Evolutionary conservation across 2,888 invertebrate genomes (phyloP).

Genomic region (Coenonympha arcania): DNA sequence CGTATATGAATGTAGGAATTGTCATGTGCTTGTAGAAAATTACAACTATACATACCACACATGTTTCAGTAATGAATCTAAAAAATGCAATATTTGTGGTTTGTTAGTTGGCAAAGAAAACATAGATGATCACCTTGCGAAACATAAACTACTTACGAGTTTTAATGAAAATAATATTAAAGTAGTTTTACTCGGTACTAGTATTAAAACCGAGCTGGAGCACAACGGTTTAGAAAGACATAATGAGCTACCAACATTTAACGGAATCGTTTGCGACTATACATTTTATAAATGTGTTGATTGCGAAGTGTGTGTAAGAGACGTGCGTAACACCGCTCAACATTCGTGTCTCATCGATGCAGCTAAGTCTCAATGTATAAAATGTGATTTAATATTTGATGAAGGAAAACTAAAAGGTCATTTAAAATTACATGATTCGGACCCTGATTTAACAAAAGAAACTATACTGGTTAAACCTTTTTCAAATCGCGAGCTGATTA

Average conservation of each 20-base stretch:
- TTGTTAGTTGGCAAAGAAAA: slow-evolving; percentile 38
- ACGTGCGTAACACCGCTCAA: slow-evolving; percentile 27
- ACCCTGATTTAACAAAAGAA: slow-evolving; percentile 40
- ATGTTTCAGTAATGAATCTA: slow-evolving; percentile 37
- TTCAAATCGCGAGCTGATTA: slow-evolving; percentile 16
- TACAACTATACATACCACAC: slow-evolving; percentile 32
- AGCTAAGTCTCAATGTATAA: slow-evolving; percentile 39
- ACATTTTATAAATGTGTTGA: slow-evolving; percentile 46
- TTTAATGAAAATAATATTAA: slow-evolving; percentile 44
- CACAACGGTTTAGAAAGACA: slow-evolving; percentile 3
- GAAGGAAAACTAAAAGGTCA: slow-evolving; percentile 41
- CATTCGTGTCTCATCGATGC: slow-evolving; percentile 41
- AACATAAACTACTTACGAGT: slow-evolving; percentile 41
- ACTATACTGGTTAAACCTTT: slow-evolving; percentile 42
- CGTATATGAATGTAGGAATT: slow-evolving; percentile 53
- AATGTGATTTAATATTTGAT: slow-evolving; percentile 44
- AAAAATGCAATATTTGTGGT: slow-evolving; percentile 45
- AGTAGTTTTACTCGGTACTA: slow-evolving; percentile 46
- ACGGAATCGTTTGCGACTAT: slow-evolving; percentile 46
- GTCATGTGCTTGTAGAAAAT: slow-evolving; percentile 43
- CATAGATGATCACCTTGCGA: slow-evolving; percentile 38
- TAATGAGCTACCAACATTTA: slow-evolving; percentile 32
- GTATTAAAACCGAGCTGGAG: slow-evolving; percentile 27
- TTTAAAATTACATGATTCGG: slow-evolving; percentile 40
- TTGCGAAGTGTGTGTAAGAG: slow-evolving; percentile 44